These are phyloP conservation scores for Carduelis carduelis DNA, from an alignment of 2,797 vertebrate genomes.

Conservation along the genomic window DNA sequence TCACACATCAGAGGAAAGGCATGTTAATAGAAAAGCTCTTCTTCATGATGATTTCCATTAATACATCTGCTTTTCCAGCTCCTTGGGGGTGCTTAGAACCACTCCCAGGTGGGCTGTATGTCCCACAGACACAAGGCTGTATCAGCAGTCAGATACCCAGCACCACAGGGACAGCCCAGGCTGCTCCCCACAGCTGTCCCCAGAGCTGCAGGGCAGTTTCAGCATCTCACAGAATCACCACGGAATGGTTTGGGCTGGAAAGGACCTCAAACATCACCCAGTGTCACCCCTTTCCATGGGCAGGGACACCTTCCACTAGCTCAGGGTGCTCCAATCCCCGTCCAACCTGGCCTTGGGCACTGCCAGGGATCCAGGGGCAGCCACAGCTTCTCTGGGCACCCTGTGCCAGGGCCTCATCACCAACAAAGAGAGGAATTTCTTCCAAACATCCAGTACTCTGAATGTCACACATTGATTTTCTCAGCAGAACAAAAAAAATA, in stretches of 20 bases:
- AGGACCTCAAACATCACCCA: neutral
- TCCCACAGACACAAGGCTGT: neutral
- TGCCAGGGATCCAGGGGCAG: neutral
- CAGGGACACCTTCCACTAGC: neutral
- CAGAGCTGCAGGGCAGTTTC: neutral
- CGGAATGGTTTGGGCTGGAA: neutral
- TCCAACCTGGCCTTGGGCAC: neutral
- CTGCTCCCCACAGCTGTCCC: neutral
- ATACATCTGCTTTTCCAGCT: neutral
- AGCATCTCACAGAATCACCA: neutral
- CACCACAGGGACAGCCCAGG: neutral
- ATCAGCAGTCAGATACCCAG: neutral
- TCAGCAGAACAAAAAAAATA: neutral
- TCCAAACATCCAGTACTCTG: neutral
- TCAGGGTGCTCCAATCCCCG: fast-evolving
- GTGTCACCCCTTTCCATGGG: fast-evolving
- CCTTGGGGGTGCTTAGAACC: neutral
- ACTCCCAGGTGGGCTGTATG: neutral
- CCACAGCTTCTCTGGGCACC: fast-evolving
- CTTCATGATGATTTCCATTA: neutral
- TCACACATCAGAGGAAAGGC: neutral
- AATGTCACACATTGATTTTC: neutral
- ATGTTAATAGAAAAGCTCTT: neutral
- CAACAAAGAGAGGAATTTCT: neutral
- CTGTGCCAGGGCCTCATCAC: fast-evolving